These are phyloP conservation scores for Balaeniceps rex DNA, from an alignment of 2,113 vertebrate genomes.

Conservation along the genomic window DNA sequence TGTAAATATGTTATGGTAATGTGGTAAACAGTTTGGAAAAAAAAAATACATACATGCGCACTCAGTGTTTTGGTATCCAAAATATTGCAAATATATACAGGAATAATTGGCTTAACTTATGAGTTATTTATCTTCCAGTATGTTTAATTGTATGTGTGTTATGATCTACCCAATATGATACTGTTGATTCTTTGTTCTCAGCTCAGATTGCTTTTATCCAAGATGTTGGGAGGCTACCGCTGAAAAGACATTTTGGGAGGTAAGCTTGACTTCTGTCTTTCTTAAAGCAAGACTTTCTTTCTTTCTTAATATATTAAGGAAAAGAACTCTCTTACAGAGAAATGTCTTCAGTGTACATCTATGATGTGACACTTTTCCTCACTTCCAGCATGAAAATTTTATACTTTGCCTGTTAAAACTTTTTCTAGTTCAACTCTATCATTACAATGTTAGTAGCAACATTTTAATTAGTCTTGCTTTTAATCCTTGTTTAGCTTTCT, in stretches of 20 bases:
- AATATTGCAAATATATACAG: neutral
- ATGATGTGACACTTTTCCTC: neutral
- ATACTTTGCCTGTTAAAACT: neutral
- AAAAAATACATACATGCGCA: fast-evolving
- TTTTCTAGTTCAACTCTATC: neutral
- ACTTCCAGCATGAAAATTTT: neutral
- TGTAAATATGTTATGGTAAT: neutral
- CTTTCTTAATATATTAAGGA: neutral
- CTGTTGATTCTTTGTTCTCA: conserved; percentile 57
- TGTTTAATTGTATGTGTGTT: neutral
- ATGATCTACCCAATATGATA: neutral
- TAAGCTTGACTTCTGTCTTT: conserved; percentile 59
- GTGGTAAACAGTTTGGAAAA: neutral
- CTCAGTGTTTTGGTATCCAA: neutral
- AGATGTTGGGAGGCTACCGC: conserved; percentile 87
- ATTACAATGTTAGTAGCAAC: neutral
- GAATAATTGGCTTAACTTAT: fast-evolving
- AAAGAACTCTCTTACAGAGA: neutral
- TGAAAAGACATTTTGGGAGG: conserved; percentile 82
- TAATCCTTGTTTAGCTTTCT: neutral
- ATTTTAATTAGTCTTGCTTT: neutral
- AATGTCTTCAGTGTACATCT: neutral
- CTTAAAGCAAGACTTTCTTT: neutral
- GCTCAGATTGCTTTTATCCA: conserved; percentile 94
- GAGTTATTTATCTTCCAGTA: neutral